Conservation (phyloP, 2,797 vertebrate genomes). For the Hyperoplus lanceolatus region DNA sequence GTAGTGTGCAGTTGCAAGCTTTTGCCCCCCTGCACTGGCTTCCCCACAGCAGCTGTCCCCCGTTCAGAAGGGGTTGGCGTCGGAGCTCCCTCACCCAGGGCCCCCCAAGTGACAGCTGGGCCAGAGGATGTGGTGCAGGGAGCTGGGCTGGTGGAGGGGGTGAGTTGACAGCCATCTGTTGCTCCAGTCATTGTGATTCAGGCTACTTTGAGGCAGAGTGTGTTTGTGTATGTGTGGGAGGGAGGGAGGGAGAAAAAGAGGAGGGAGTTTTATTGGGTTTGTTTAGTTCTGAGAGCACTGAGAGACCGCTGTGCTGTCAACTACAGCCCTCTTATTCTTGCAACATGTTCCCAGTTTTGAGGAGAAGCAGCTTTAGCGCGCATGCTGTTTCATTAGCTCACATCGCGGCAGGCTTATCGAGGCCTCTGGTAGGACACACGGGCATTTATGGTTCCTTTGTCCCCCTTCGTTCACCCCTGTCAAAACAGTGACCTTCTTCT, state of each 20-base stretch:
- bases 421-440: conserved; percentile 38
- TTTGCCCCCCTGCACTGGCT: conserved; percentile 44
- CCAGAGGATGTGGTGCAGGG: conserved; percentile 77
- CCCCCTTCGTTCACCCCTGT: conserved; percentile 27
- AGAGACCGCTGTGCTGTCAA: conserved; percentile 60
- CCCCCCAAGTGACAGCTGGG: conserved; percentile 82
- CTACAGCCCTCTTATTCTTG: conserved; percentile 28
- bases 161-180: conserved; percentile 87
- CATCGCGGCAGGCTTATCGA: conserved; percentile 18
- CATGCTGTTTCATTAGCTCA: conserved; percentile 44
- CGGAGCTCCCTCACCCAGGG: conserved; percentile 74
- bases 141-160: conserved; percentile 69
- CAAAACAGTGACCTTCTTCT: conserved; percentile 60
- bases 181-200: conserved; percentile 85
- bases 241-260: conserved; percentile 11
- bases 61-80: conserved; percentile 75
- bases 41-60: conserved; percentile 78
- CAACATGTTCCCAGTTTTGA: conserved; percentile 45
- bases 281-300: conserved; percentile 56
- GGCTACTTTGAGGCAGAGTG: conserved; percentile 70
- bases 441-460: conserved; percentile 58
- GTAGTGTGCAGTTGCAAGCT: conserved; percentile 47
- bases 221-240: conserved; percentile 57
- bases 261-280: conserved; percentile 67
- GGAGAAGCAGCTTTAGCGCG: conserved; percentile 47